A percentile compares a stretch with the other conserved stretches of the same genome.
Conservation (phyloP, 2,888 invertebrate genomes). For the Imbricaverruca yamaguchii region DNA sequence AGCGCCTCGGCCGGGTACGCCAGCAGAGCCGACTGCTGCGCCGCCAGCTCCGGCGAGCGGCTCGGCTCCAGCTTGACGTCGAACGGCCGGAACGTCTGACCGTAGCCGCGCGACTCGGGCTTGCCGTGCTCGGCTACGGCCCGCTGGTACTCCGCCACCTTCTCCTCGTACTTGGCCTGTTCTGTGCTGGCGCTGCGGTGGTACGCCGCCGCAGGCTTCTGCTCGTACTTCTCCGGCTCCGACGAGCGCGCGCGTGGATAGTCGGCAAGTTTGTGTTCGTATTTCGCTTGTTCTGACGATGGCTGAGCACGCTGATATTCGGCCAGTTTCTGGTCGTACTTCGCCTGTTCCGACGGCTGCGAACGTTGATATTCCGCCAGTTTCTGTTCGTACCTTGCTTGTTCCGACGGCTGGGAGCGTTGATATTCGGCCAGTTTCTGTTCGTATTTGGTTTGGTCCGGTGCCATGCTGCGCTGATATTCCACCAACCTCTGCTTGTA, state of each 20-base stretch:
- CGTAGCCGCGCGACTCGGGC: not conserved
- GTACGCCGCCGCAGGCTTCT: too few species aligned
- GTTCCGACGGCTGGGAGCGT: too few species aligned
- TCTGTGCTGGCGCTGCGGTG: not conserved
- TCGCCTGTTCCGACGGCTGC: too few species aligned
- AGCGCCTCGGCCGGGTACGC: conserved; percentile 4
- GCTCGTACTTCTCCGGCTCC: not conserved
- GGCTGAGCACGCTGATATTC: too few species aligned
- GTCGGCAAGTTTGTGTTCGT: conserved; percentile 2
- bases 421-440: too few species aligned
- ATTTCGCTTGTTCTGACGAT: not conserved
- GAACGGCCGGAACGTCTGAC: conserved; percentile 4
- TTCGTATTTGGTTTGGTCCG: not conserved
- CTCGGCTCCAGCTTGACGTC: conserved; percentile 3
- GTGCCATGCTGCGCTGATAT: not conserved
- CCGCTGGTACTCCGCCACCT: too few species aligned
- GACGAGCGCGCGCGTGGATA: not conserved
- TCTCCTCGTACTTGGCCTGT: not conserved
- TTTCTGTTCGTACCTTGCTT: too few species aligned
- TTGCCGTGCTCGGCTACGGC: not conserved
- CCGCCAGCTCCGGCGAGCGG: not conserved
- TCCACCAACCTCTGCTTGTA: not conserved
- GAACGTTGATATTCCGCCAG: too few species aligned
- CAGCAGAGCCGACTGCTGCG: not conserved
- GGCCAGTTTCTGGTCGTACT: too few species aligned